A percentile compares a stretch with the other conserved stretches of the same genome.
phyloP scores from a whole-genome alignment of 1,140 invertebrate genomes.

The Phymorhynchus buccinoides region DNA sequence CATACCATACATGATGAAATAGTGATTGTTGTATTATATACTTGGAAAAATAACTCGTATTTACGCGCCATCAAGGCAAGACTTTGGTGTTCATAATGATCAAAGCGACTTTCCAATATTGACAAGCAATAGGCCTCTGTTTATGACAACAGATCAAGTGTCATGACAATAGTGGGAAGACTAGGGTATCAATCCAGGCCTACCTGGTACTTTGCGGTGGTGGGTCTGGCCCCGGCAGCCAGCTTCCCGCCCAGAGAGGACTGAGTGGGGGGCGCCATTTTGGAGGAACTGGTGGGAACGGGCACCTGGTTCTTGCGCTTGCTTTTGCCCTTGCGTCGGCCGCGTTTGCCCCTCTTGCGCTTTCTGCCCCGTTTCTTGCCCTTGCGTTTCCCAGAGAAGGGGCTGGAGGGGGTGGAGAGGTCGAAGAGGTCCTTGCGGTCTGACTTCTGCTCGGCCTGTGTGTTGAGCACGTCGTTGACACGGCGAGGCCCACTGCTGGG shows the following conservation, averaged over 20 bases:
- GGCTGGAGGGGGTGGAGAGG: constrained; percentile 30
- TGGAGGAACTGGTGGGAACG: constrained; percentile 26
- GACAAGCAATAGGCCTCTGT: too few species aligned
- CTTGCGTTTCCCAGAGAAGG: constrained; percentile 44
- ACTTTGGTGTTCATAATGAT: too few species aligned
- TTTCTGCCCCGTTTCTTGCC: constrained; percentile 46
- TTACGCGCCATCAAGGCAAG: too few species aligned
- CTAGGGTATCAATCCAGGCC: too few species aligned
- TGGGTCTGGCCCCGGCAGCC: neutral
- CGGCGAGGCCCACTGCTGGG: constrained; percentile 33
- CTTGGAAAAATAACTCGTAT: too few species aligned
- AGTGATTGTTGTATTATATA: too few species aligned
- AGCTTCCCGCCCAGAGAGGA: neutral
- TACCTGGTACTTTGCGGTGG: constrained; percentile 29
- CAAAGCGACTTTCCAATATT: too few species aligned
- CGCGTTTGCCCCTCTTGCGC: constrained; percentile 49
- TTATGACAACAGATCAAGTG: too few species aligned
- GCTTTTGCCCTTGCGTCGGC: constrained; percentile 48
- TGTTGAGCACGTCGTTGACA: constrained; percentile 59
- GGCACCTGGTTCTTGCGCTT: constrained; percentile 32
- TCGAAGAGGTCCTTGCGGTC: constrained; percentile 18
- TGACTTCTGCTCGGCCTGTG: constrained; percentile 49
- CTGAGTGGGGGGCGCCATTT: constrained; percentile 6
- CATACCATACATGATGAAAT: too few species aligned
- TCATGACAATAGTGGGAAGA: too few species aligned